Base-by-base conservation (phyloP, 2,797 vertebrate species). In the Urosaurus nigricauda region DNA sequence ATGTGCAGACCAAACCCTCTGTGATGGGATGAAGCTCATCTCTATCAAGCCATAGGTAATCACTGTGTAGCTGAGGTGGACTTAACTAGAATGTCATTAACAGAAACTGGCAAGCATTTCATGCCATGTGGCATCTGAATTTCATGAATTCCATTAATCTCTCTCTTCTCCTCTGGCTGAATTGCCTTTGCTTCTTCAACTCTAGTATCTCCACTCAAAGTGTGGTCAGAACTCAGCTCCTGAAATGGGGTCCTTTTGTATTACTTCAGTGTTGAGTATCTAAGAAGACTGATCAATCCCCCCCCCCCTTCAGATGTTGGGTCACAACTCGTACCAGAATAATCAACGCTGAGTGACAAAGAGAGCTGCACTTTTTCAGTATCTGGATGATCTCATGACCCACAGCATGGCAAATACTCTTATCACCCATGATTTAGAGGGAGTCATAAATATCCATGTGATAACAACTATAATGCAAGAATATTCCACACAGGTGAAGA, bases 181-280 rank as follows among this genome's bases (percentile, higher is more conserved):
- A 90, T 89, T 90, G 0, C 0, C 78, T 32, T 32, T 26, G 32
- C 89, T 93, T 93, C 84, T 51, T 43, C 43, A 26, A 85, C 89
- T 5, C 89, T 92, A 91, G 88, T 80, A 68, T 81, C 88, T 89
- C 88, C 87, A 85, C 73, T 90, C 92, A 87, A 87, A 68, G 13
- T 92, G 89, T 83, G 91, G 5, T 88, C 80, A 24, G 74, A 86
- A 58, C 87, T 1, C 85, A 91, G 0, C 78, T 75, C 86, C 70
- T 91, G 82, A 51, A 85, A 79, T 63, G 37, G 81, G 29, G 87
- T 93, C 86, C 88, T 90, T 88, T 84, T 88, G 60, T 91, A 92
- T 89, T 73, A 80, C 53, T 13, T 0, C 75, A 16, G 0, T 73
- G 51, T 51, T 85, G 51, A 86, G 0, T 81, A 80, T n/a, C 0